phyloP scores from a whole-genome alignment of 2,888 invertebrate species.

The Tiliacea citrago region DNA sequence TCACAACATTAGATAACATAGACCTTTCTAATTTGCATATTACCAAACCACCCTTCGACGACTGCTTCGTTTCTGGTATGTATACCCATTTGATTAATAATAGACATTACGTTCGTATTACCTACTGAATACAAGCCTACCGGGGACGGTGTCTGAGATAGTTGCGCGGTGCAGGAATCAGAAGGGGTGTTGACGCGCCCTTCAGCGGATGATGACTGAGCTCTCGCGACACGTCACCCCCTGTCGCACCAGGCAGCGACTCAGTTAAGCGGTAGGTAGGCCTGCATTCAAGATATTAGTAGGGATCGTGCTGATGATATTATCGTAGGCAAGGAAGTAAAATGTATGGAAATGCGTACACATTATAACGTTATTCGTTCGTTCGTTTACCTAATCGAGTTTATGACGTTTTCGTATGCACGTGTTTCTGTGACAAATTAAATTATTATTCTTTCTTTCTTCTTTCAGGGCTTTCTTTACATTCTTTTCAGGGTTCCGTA shows the following conservation, averaged over 20 bases:
- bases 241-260: neutral
- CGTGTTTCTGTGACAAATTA: too few relatives aligned
- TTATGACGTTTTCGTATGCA: too few relatives aligned
- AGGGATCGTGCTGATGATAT: neutral
- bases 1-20: slow-evolving; percentile 48
- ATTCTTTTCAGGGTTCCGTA: too few relatives aligned
- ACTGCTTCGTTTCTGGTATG: slow-evolving; percentile 61
- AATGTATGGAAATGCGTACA: neutral
- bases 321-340: neutral
- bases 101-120: neutral
- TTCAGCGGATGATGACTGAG: neutral
- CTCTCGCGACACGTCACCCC: neutral
- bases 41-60: slow-evolving; percentile 60
- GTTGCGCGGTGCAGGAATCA: neutral
- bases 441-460: too few relatives aligned
- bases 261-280: neutral
- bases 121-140: neutral
- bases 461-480: too few relatives aligned
- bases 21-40: slow-evolving; percentile 17
- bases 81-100: neutral
- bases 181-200: too few relatives aligned
- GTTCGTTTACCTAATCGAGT: too few relatives aligned
- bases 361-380: neutral
- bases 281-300: neutral
- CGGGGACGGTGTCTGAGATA: neutral